Percentiles rank a stretch among this genome's conserved stretches.
These are phyloP conservation scores for Torymus texanus DNA, from an alignment of 2,888 invertebrate genomes.

Conservation along the genomic window DNA sequence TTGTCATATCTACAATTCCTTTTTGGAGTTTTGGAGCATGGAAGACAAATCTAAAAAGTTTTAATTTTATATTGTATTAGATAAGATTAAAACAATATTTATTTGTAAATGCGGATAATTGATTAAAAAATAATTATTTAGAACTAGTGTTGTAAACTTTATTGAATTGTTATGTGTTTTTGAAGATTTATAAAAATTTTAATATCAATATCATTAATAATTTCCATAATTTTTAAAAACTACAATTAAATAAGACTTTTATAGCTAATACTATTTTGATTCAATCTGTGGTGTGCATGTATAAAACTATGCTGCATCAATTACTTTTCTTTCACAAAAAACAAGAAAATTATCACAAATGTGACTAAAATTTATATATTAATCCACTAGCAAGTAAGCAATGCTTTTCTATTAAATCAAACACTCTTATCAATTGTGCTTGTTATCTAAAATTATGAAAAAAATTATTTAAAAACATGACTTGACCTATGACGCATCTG, in stretches of 20 bases:
- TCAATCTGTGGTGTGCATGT: no score
- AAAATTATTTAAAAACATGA: constrained; percentile 48
- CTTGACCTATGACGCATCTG: constrained; percentile 58
- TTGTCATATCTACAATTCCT: constrained; percentile 79
- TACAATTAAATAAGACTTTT: no score
- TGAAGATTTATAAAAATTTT: no score
- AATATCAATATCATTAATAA: no score
- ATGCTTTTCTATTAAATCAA: constrained; percentile 54
- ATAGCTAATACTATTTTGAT: no score
- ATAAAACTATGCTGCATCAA: background rate
- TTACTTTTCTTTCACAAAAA: constrained; percentile 1
- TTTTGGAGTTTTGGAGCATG: constrained; percentile 84
- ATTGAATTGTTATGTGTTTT: no score
- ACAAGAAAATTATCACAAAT: background rate
- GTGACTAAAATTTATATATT: constrained; percentile 17
- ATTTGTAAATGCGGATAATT: background rate
- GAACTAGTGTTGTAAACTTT: no score
- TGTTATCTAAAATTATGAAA: constrained; percentile 57
- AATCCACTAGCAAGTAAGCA: constrained; percentile 50
- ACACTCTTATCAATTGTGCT: constrained; percentile 54
- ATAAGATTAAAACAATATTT: background rate
- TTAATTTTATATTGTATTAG: background rate
- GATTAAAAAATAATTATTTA: no score
- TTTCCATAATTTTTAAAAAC: no score
- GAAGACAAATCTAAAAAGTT: constrained; percentile 79